Evolutionary conservation across 2,797 vertebrate species (phyloP).

Genomic region (Helarctos malayanus): DNA sequence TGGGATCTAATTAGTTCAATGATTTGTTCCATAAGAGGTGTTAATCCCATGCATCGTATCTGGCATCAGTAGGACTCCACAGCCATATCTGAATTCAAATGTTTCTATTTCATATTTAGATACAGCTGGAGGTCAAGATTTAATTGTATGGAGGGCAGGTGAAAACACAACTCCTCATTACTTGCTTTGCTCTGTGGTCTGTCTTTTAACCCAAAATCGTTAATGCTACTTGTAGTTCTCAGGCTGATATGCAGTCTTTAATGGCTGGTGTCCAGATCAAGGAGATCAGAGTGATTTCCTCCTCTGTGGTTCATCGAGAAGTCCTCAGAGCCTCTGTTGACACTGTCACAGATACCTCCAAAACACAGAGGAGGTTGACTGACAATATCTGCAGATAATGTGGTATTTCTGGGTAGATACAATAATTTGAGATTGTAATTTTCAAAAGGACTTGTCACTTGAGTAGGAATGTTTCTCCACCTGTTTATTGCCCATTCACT

Average conservation of each 20-base stretch:
- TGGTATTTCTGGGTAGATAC: neutral
- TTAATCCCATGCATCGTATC: conserved; percentile 11
- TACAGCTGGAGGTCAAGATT: conserved; percentile 58
- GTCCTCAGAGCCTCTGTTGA: neutral
- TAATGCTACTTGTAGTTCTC: neutral
- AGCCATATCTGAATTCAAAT: conserved; percentile 49
- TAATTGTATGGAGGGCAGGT: neutral
- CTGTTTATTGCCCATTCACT: neutral
- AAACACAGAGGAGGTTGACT: neutral
- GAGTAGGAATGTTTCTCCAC: neutral
- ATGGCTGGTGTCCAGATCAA: neutral
- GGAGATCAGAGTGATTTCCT: neutral
- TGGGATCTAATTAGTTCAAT: conserved; percentile 72
- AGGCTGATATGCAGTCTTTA: neutral
- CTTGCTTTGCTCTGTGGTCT: neutral
- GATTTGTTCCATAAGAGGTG: conserved; percentile 45
- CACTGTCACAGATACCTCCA: neutral
- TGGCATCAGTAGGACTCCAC: neutral
- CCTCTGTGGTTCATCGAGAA: neutral
- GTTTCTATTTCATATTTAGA: conserved; percentile 44
- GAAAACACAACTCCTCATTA: neutral
- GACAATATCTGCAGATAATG: neutral
- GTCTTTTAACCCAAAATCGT: conserved; percentile 10
- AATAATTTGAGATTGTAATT: neutral
- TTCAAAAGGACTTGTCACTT: neutral